These are phyloP conservation scores for Aromia moschata DNA, from an alignment of 2,888 invertebrate genomes.

Conservation along the genomic window DNA sequence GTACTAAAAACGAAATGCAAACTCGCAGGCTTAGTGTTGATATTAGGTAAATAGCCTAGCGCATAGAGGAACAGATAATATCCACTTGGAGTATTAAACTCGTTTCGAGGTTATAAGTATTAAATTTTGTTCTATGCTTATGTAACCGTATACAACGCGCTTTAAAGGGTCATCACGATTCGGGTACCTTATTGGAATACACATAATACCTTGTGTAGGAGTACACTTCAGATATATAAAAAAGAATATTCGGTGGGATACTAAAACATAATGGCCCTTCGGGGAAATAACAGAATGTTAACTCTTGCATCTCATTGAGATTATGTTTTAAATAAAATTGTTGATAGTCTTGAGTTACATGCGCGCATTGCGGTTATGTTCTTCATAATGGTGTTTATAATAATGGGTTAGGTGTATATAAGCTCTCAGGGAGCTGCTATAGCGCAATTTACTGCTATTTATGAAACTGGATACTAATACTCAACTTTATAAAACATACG, in stretches of 20 bases:
- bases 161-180: constrained; percentile 14
- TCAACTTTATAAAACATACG: too few relatives aligned
- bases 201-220: constrained; percentile 6
- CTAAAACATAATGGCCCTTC: constrained; percentile 1
- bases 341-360: not conserved
- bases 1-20: constrained; percentile 3
- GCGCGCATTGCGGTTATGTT: not conserved
- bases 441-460: too few relatives aligned
- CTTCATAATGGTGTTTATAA: not conserved
- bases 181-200: constrained; percentile 14
- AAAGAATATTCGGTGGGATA: not conserved
- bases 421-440: too few relatives aligned
- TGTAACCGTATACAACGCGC: constrained; percentile 7
- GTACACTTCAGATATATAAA: constrained; percentile 7
- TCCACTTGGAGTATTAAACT: constrained; percentile 31
- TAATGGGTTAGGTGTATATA: too few relatives aligned
- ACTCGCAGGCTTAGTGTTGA: not conserved
- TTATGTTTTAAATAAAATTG: not conserved
- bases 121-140: constrained; percentile 14
- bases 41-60: constrained; percentile 3
- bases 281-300: constrained; percentile 17
- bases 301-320: not conserved
- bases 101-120: constrained; percentile 12
- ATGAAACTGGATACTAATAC: too few relatives aligned
- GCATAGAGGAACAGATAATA: constrained; percentile 1